Percentiles rank a stretch among this genome's conserved stretches.
These are phyloP conservation scores for Polydesmus complanatus DNA, from an alignment of 2,888 invertebrate species.

Conservation along the genomic window DNA sequence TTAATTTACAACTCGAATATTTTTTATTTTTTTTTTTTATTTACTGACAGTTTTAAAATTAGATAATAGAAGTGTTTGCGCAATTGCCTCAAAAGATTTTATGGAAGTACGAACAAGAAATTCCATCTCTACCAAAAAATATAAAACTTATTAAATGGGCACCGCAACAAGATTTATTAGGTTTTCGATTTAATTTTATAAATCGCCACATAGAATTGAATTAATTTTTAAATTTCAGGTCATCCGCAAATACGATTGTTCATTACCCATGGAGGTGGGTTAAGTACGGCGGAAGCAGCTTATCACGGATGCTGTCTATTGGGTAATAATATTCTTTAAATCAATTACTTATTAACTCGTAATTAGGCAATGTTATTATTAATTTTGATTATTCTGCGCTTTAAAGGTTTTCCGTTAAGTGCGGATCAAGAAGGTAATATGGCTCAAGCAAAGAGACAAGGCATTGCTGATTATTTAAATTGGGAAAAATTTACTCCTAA, in stretches of 20 bases:
- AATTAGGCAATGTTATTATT: too few species aligned
- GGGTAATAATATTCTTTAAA: too few species aligned
- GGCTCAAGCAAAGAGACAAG: neutral
- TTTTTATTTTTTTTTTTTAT: too few species aligned
- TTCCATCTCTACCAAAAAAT: constrained; percentile 3
- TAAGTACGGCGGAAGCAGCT: constrained; percentile 3
- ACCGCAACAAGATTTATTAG: constrained; percentile 11
- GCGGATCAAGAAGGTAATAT: constrained; percentile 1
- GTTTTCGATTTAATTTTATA: too few species aligned
- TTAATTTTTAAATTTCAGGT: neutral
- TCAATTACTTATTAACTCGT: too few species aligned
- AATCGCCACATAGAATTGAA: too few species aligned
- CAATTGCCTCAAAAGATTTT: constrained; percentile 1
- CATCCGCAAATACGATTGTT: constrained; percentile 5
- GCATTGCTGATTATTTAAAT: neutral
- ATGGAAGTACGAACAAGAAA: constrained; percentile 6
- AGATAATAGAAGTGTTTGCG: neutral
- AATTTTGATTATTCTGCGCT: neutral
- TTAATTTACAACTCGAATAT: too few species aligned
- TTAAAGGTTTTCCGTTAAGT: neutral
- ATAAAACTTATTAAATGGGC: constrained; percentile 4
- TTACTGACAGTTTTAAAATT: too few species aligned
- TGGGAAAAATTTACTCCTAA: neutral
- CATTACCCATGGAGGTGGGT: constrained; percentile 10
- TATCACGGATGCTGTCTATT: constrained; percentile 7